Conservation (phyloP, 2,888 invertebrate genomes). For the Trileptium ribeirensis region DNA sequence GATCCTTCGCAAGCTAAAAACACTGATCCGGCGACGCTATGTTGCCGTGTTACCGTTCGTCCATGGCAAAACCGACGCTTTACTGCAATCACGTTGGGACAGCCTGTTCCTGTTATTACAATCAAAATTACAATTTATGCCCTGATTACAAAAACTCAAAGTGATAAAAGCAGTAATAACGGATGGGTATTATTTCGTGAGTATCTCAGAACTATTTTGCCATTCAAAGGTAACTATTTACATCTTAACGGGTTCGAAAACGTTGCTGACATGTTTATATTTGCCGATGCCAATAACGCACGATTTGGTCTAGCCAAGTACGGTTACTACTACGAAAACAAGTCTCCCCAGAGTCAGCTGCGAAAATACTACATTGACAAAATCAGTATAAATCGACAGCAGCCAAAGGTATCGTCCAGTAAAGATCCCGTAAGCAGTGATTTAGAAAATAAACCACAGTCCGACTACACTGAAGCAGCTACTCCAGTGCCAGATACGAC, state of each 20-base stretch:
- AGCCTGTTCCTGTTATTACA: background rate
- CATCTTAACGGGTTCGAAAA: conserved; percentile 15
- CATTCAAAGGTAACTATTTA: conserved; percentile 15
- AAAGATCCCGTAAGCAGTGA: background rate
- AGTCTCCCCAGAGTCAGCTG: background rate
- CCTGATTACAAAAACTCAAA: too few species aligned
- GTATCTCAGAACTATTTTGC: background rate
- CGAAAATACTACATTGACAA: background rate
- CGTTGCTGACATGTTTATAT: conserved; percentile 12
- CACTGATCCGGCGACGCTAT: conserved; percentile 36
- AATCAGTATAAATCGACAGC: background rate
- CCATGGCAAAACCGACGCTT: conserved; percentile 36
- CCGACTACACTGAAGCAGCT: background rate
- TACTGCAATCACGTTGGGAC: conserved; percentile 5
- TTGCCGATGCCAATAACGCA: conserved; percentile 13
- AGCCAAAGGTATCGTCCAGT: background rate
- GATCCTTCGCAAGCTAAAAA: conserved; percentile 17
- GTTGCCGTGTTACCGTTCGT: conserved; percentile 41
- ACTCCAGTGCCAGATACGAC: background rate
- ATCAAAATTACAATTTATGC: background rate
- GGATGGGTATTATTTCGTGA: conserved; percentile 7
- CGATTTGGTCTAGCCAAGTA: background rate
- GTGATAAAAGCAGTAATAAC: too few species aligned
- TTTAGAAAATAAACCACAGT: too few species aligned
- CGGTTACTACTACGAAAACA: background rate